Percentiles rank a stretch among this genome's conserved stretches.
Conservation (phyloP, 2,797 vertebrate species). For the Microhierax caerulescens region DNA sequence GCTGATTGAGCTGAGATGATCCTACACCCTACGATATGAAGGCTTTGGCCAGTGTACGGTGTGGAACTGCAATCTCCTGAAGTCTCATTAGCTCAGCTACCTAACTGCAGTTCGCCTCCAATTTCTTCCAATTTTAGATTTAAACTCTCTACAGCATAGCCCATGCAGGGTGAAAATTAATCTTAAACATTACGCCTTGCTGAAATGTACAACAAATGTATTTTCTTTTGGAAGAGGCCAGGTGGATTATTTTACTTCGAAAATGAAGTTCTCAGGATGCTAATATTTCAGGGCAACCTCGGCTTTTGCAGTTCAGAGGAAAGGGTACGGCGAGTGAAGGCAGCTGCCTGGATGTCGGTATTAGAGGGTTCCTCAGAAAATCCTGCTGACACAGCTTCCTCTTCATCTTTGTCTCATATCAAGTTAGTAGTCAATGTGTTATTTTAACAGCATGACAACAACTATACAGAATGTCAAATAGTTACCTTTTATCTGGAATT, state of each 20-base stretch:
- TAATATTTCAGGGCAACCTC: neutral
- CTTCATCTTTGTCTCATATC: constrained; percentile 23
- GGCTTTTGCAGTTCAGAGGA: neutral
- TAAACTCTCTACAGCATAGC: neutral
- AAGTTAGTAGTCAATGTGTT: constrained; percentile 49
- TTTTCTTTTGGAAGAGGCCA: neutral
- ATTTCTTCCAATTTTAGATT: neutral
- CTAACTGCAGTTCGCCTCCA: neutral
- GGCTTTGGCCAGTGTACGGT: neutral
- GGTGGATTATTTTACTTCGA: neutral
- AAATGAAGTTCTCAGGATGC: neutral
- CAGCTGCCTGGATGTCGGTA: neutral
- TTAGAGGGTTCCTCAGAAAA: neutral
- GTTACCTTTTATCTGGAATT: constrained; percentile 59
- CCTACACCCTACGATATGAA: neutral
- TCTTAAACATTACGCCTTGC: neutral
- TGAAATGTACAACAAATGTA: neutral
- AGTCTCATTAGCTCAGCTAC: neutral
- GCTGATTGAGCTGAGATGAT: neutral
- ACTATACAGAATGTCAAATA: constrained; percentile 43
- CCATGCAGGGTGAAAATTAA: neutral
- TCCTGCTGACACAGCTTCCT: constrained; percentile 41
- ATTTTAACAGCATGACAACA: constrained; percentile 58
- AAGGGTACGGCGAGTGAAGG: neutral
- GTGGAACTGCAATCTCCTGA: neutral